Conservation (phyloP, 1,140 invertebrate genomes). For the Lithobius niger region DNA sequence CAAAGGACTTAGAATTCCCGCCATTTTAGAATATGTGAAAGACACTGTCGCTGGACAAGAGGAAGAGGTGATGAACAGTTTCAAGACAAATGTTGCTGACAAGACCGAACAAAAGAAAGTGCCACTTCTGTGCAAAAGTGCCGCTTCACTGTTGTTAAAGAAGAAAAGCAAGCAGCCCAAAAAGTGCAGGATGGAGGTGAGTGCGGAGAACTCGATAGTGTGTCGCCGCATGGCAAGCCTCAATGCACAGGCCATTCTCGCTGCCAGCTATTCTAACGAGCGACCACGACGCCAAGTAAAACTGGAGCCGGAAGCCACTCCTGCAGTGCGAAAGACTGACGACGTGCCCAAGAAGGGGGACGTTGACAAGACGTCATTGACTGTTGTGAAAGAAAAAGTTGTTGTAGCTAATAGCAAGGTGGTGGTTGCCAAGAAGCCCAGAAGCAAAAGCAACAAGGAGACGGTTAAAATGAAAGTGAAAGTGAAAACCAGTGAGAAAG, state of each 20-base stretch:
- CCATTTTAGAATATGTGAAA: slow-evolving; percentile 28
- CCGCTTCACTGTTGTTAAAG: slow-evolving; percentile 15
- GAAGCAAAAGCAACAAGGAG: slow-evolving; percentile 5
- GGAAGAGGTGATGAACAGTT: slow-evolving; percentile 16
- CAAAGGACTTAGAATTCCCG: slow-evolving; percentile 29
- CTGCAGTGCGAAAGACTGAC: too few relatives aligned
- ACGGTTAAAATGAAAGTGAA: neutral
- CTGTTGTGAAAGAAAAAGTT: neutral
- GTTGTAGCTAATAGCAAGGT: neutral
- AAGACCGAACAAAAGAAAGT: slow-evolving; percentile 16
- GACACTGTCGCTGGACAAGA: neutral
- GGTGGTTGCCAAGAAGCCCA: neutral
- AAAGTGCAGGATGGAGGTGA: slow-evolving; percentile 17
- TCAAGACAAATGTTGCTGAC: slow-evolving; percentile 13
- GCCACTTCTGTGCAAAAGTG: slow-evolving; percentile 17
- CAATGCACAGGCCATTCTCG: slow-evolving; percentile 81
- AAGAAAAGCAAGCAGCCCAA: slow-evolving; percentile 7
- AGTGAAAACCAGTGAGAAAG: neutral
- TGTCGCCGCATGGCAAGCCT: slow-evolving; percentile 82
- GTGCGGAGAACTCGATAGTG: slow-evolving; percentile 51
- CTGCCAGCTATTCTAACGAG: slow-evolving; percentile 68
- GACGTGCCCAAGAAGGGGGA: neutral
- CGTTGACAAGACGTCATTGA: neutral
- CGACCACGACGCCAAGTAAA: neutral
- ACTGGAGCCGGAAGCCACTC: neutral